Percentiles rank a stretch among this genome's conserved stretches.
phyloP scores from a whole-genome alignment of 2,888 invertebrate species.

The Ypsolopha scabrella region DNA sequence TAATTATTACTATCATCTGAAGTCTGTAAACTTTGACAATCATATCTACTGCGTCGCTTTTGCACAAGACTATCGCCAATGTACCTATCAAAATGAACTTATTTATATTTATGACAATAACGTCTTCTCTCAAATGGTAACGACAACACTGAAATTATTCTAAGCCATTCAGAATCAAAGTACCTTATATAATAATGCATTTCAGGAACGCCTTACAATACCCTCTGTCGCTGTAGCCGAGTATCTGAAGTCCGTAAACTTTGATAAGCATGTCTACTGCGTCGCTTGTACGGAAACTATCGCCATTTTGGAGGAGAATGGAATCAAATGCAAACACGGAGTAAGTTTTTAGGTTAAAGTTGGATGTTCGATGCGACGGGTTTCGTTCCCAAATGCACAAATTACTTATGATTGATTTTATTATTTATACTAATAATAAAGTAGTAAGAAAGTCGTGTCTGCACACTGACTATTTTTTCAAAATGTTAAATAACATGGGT shows the following conservation, averaged over 20 bases:
- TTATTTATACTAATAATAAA: no score
- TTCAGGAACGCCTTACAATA: conserved; percentile 55
- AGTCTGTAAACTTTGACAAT: conserved; percentile 59
- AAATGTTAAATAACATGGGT: no score
- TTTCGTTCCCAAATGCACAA: no score
- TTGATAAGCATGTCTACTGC: conserved; percentile 59
- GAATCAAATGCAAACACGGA: conserved; percentile 47
- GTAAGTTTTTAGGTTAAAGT: no score
- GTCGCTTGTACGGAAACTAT: conserved; percentile 45
- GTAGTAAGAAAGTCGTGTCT: no score
- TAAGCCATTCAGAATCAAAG: background rate
- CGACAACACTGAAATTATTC: background rate
- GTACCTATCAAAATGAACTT: no score
- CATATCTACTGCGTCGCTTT: conserved; percentile 57
- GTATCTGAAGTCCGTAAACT: conserved; percentile 62
- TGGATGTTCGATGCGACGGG: no score
- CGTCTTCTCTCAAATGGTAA: background rate
- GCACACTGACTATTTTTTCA: no score
- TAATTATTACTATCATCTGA: no score
- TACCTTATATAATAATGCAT: conserved; percentile 12
- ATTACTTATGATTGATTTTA: no score
- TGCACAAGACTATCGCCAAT: conserved; percentile 30
- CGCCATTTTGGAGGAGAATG: conserved; percentile 39
- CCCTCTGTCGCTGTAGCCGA: conserved; percentile 63
- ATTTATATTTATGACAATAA: no score